Percentiles rank a stretch among this genome's conserved stretches.
These are phyloP conservation scores for Hypomecis atomaria DNA, from an alignment of 2,888 invertebrate species.

Conservation along the genomic window DNA sequence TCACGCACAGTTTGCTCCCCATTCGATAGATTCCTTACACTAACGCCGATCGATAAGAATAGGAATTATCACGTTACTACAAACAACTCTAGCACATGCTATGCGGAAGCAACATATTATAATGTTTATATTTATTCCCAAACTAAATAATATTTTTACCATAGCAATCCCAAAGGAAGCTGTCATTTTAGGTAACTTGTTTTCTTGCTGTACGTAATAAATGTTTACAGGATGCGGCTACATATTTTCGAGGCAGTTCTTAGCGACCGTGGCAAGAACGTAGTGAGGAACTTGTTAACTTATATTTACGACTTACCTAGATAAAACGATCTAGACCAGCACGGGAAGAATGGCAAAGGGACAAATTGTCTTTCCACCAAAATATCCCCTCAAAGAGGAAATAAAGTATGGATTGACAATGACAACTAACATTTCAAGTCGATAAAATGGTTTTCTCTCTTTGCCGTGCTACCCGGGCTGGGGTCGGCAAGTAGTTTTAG, in stretches of 20 bases:
- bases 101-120: conserved; percentile 14
- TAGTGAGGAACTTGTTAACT: conserved; percentile 15
- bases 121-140: conserved; percentile 9
- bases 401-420: too few species aligned
- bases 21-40: conserved; percentile 11
- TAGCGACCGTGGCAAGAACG: conserved; percentile 11
- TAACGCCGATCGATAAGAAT: conserved; percentile 24
- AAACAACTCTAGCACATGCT: conserved; percentile 9
- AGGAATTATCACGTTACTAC: conserved; percentile 16
- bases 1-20: conserved; percentile 6
- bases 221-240: conserved; percentile 5
- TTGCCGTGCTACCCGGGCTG: too few species aligned
- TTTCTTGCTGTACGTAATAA: conserved; percentile 12
- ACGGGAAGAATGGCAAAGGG: too few species aligned
- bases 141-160: conserved; percentile 7
- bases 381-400: too few species aligned
- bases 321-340: not conserved
- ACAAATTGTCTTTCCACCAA: too few species aligned
- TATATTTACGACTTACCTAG: conserved; percentile 21
- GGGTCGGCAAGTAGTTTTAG: too few species aligned
- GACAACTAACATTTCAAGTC: too few species aligned
- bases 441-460: too few species aligned
- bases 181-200: not conserved
- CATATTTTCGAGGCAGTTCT: conserved; percentile 14
- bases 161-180: not conserved